A percentile compares a stretch with the other conserved stretches of the same genome.
Evolutionary conservation across 2,888 invertebrate species (phyloP).

Genomic region (Acanthopleura granulata): DNA sequence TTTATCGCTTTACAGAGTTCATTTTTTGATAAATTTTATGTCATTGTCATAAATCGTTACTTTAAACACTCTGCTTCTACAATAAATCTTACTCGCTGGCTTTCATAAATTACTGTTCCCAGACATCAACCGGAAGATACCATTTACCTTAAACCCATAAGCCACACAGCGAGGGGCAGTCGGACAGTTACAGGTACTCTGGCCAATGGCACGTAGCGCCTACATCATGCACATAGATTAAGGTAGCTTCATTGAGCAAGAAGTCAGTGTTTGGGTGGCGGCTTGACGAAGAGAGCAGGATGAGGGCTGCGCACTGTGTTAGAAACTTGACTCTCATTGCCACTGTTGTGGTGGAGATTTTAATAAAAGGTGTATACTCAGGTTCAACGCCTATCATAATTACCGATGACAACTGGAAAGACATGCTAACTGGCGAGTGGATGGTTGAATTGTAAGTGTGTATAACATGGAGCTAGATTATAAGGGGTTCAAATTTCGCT

Average conservation of each 20-base stretch:
- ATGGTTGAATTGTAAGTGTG: constrained; percentile 14
- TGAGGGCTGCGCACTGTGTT: neutral
- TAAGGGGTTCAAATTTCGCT: too few species aligned
- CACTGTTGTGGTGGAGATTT: neutral
- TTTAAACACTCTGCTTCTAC: too few species aligned
- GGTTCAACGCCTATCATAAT: neutral
- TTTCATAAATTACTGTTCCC: too few species aligned
- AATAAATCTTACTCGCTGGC: too few species aligned
- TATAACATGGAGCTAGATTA: neutral
- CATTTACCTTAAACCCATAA: too few species aligned
- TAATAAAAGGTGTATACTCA: neutral
- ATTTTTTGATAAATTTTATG: too few species aligned
- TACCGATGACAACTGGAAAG: constrained; percentile 14
- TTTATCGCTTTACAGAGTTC: too few species aligned
- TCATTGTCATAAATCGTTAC: too few species aligned
- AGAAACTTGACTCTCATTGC: neutral
- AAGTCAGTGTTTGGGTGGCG: neutral
- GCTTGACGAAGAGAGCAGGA: neutral
- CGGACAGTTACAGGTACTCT: too few species aligned
- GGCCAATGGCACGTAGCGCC: too few species aligned
- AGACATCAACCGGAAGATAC: too few species aligned
- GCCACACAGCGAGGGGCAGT: too few species aligned
- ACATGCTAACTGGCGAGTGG: constrained; percentile 8
- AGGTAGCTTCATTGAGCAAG: neutral
- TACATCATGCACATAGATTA: neutral